These are phyloP conservation scores for Bergia puertoricense DNA, from an alignment of 92 coral and sea anemone species.

Conservation along the genomic window DNA sequence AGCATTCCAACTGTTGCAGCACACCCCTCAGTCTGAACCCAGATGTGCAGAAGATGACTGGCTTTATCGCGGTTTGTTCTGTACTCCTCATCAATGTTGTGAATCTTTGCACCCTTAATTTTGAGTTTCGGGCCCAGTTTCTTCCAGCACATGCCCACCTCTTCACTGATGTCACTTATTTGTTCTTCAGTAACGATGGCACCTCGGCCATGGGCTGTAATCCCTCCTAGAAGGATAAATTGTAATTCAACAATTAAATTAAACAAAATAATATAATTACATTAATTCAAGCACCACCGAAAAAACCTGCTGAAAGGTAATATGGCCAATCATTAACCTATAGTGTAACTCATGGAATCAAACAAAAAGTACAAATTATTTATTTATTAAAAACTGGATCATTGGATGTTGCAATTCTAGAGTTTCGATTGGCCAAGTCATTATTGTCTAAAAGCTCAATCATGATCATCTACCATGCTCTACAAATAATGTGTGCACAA, in stretches of 20 bases:
- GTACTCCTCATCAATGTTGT: conserved; percentile 71
- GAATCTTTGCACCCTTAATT: conserved; percentile 60
- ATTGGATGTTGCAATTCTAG: no score
- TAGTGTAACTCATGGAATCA: no score
- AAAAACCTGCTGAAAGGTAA: no score
- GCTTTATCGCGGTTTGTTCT: conserved; percentile 70
- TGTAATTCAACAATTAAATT: background rate
- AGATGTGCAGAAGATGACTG: conserved; percentile 58
- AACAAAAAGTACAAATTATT: no score
- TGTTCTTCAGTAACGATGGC: conserved; percentile 57
- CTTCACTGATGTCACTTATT: conserved; percentile 71
- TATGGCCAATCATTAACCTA: no score
- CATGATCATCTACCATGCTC: no score
- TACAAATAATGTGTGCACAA: no score
- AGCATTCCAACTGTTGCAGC: conserved; percentile 67
- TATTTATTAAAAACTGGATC: no score
- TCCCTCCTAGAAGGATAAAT: background rate
- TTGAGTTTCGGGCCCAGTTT: conserved; percentile 69
- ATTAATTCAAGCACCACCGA: no score
- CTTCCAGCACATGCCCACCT: conserved; percentile 81
- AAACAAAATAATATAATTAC: no score
- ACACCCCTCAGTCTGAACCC: conserved; percentile 66
- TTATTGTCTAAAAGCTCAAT: no score
- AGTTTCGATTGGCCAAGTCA: no score
- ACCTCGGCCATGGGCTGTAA: background rate